A percentile compares a stretch with the other conserved stretches of the same genome.
phyloP scores from a whole-genome alignment of 2,888 invertebrate genomes.

The Torymus tubicola region DNA sequence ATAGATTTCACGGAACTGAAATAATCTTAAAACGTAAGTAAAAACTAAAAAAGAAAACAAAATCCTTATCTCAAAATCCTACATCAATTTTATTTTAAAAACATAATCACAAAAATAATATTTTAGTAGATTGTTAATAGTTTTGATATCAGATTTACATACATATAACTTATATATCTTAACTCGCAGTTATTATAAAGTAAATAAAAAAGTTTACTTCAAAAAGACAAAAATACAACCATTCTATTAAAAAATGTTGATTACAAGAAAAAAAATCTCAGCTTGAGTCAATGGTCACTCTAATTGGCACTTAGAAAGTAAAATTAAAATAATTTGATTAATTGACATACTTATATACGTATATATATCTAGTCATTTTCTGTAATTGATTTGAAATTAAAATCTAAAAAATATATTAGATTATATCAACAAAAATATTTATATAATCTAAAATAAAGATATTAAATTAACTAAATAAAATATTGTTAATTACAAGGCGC shows the following conservation, averaged over 20 bases:
- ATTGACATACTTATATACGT: constrained; percentile 46
- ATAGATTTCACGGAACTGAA: too few species aligned
- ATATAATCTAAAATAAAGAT: constrained; percentile 28
- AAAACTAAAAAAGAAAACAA: constrained; percentile 39
- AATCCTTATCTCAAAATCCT: constrained; percentile 41
- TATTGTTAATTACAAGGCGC: constrained; percentile 37
- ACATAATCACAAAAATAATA: constrained; percentile 57
- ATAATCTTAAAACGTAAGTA: constrained; percentile 8
- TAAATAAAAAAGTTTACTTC: constrained; percentile 45
- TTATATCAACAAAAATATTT: constrained; percentile 28
- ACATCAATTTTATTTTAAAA: constrained; percentile 50
- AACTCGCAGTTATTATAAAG: constrained; percentile 50
- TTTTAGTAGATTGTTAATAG: constrained; percentile 48
- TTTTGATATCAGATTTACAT: constrained; percentile 48
- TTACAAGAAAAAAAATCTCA: constrained; percentile 49
- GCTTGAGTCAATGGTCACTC: constrained; percentile 36
- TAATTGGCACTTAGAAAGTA: constrained; percentile 55
- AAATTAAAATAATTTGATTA: constrained; percentile 57
- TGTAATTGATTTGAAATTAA: constrained; percentile 25
- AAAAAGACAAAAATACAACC: constrained; percentile 43
- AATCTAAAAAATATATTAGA: constrained; percentile 33
- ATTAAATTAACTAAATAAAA: constrained; percentile 50
- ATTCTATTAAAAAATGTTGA: constrained; percentile 39
- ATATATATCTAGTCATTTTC: constrained; percentile 8
- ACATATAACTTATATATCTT: constrained; percentile 51